Conservation (phyloP, 2,888 invertebrate genomes). For the Limnephilus rhombicus region DNA sequence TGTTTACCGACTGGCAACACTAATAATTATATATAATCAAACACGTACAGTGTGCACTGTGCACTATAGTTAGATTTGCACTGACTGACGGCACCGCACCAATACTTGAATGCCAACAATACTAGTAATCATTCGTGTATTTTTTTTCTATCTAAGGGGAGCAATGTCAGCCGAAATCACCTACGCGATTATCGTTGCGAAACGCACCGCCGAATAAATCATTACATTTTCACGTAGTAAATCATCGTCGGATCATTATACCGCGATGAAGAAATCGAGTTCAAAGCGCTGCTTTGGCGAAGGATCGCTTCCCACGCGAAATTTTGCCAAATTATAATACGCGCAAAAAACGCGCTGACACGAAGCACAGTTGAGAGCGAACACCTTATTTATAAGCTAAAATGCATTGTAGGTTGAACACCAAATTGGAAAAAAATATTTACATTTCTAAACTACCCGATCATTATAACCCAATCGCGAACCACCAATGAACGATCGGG, state of each 20-base stretch:
- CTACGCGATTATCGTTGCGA: neutral
- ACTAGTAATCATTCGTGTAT: neutral
- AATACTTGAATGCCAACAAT: neutral
- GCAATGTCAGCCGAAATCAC: constrained; percentile 3
- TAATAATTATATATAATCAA: neutral
- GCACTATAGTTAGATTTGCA: neutral
- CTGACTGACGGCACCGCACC: neutral
- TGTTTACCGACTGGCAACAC: neutral
- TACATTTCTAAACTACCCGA: neutral
- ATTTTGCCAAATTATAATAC: neutral
- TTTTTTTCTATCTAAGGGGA: neutral
- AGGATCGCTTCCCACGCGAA: neutral
- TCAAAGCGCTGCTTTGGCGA: neutral
- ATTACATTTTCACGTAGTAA: neutral
- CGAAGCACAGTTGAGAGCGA: neutral
- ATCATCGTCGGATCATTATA: constrained; percentile 13
- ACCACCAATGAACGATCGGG: no score
- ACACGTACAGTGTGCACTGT: neutral
- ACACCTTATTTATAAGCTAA: neutral
- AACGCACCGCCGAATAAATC: constrained; percentile 6
- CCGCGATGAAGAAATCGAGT: neutral
- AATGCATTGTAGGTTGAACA: neutral
- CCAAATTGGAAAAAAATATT: neutral
- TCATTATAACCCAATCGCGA: no score
- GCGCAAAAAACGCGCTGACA: neutral